Conservation (phyloP, 2,888 invertebrate genomes). For the Sericinus montela region DNA sequence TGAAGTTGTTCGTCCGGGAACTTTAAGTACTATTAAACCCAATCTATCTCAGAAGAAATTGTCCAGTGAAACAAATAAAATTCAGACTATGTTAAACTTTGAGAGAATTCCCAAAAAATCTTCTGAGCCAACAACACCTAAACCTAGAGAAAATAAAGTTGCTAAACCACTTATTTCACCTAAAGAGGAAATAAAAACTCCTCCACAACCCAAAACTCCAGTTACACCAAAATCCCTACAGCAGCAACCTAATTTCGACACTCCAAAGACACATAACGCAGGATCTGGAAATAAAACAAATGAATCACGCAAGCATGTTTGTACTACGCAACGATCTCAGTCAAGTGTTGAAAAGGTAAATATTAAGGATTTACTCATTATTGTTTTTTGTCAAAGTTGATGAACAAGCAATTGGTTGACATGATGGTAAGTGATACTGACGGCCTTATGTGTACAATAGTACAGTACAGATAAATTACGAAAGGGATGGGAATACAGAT, state of each 20-base stretch:
- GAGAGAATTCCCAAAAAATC: conserved; percentile 57
- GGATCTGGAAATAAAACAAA: conserved; percentile 17
- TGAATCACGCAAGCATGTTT: conserved; percentile 49
- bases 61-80: conserved; percentile 45
- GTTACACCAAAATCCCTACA: conserved; percentile 35
- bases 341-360: conserved; percentile 56
- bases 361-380: too few relatives aligned
- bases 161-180: conserved; percentile 35
- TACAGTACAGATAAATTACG: too few relatives aligned
- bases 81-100: conserved; percentile 74
- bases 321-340: conserved; percentile 43
- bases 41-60: conserved; percentile 50
- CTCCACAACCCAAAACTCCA: conserved; percentile 33
- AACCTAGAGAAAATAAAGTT: conserved; percentile 38
- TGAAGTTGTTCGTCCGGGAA: conserved; percentile 88
- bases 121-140: conserved; percentile 37
- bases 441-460: too few relatives aligned
- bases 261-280: conserved; percentile 48
- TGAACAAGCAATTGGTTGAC: too few relatives aligned
- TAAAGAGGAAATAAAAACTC: conserved; percentile 39
- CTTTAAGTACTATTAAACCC: conserved; percentile 66
- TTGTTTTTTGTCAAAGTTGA: too few relatives aligned
- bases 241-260: conserved; percentile 38
- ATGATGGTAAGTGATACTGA: too few relatives aligned
- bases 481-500: too few relatives aligned